These are phyloP conservation scores for rat (Rattus norvegicus) DNA, from an alignment of 2,113 vertebrate species.

Conservation along the genomic window DNA sequence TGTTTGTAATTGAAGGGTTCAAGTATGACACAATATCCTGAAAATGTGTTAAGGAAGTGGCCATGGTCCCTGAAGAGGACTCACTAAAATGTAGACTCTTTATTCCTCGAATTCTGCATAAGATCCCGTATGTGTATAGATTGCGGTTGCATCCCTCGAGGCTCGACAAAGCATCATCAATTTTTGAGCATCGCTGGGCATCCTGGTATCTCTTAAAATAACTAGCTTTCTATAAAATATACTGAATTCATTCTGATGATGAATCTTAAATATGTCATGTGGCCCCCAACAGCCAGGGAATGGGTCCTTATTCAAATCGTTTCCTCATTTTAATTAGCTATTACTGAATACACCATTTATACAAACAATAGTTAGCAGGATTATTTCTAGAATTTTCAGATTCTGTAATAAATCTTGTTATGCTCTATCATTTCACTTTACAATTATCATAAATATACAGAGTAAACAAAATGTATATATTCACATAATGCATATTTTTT, in stretches of 20 bases:
- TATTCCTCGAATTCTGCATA: background rate
- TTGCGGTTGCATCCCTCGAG: background rate
- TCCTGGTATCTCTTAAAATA: background rate
- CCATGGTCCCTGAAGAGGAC: background rate
- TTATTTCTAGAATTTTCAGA: background rate
- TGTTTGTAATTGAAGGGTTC: background rate
- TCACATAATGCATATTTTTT: background rate
- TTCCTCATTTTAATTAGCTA: conserved; percentile 50
- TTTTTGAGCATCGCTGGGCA: background rate
- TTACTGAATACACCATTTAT: background rate
- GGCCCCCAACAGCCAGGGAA: background rate
- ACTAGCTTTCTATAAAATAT: background rate
- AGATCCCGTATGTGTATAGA: background rate
- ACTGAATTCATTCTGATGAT: background rate
- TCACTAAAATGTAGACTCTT: background rate
- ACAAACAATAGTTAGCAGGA: background rate
- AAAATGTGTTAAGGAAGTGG: background rate
- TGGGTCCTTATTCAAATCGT: background rate
- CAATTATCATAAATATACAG: background rate
- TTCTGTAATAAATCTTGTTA: background rate
- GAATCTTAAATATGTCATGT: background rate
- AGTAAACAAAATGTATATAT: background rate
- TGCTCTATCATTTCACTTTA: background rate
- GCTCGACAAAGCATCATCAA: background rate
- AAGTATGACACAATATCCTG: background rate